Evolutionary conservation across 1,140 invertebrate genomes (phyloP).

Genomic region (Camponotus floridanus): DNA sequence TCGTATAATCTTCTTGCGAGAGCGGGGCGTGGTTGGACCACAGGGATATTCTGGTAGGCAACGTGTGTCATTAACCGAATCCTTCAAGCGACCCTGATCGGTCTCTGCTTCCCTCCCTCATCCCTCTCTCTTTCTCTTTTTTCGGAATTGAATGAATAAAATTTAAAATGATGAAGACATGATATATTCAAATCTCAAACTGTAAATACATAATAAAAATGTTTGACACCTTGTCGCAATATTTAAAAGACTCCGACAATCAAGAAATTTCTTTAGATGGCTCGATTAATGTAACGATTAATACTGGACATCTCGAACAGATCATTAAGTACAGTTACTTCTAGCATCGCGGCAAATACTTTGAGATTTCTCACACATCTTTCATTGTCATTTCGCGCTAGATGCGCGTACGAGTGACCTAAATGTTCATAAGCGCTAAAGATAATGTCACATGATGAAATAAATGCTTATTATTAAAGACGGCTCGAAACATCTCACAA

Average conservation of each 20-base stretch:
- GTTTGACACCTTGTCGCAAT: background rate
- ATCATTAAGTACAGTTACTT: constrained; percentile 46
- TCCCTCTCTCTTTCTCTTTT: background rate
- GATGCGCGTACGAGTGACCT: constrained; percentile 30
- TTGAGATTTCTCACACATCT: constrained; percentile 28
- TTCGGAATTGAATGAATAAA: constrained; percentile 42
- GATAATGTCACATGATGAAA: background rate
- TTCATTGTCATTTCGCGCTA: constrained; percentile 55
- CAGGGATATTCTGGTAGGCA: constrained; percentile 66
- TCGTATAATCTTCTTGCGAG: constrained; percentile 71
- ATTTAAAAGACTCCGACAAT: background rate
- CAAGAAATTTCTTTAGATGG: too few species aligned
- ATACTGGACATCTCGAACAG: background rate
- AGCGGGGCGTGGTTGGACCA: constrained; percentile 68
- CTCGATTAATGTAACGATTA: background rate
- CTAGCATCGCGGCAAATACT: background rate
- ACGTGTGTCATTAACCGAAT: constrained; percentile 73
- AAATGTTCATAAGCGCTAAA: constrained; percentile 19
- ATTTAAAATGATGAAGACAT: constrained; percentile 47
- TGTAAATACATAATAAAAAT: background rate
- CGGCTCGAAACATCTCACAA: background rate
- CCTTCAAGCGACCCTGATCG: constrained; percentile 59
- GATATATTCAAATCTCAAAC: background rate
- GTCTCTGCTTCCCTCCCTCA: constrained; percentile 6
- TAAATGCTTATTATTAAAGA: constrained; percentile 1